Evolutionary conservation across 2,113 vertebrate species (phyloP).

Genomic region (Sebastes fasciatus): DNA sequence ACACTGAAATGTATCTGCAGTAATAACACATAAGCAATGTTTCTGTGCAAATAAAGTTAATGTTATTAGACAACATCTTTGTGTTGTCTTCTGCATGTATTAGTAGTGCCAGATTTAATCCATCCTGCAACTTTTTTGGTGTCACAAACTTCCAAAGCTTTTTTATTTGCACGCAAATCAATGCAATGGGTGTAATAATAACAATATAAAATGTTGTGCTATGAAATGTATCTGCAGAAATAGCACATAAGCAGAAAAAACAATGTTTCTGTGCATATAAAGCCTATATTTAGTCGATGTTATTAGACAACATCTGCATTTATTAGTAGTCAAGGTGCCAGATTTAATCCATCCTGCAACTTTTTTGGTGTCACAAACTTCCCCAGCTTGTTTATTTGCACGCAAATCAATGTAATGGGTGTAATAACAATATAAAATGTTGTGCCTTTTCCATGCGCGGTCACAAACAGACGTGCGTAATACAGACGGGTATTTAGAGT

Average conservation of each 20-base stretch:
- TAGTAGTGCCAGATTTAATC: constrained; percentile 31
- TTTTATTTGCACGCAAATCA: constrained; percentile 82
- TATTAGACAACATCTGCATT: no score
- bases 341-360: constrained; percentile 55
- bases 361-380: constrained; percentile 80
- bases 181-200: constrained; percentile 84
- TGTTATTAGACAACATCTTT: not conserved
- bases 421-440: constrained; percentile 86
- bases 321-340: constrained; percentile 16
- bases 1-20: not conserved
- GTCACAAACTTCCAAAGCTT: constrained; percentile 79
- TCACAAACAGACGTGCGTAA: constrained; percentile 85
- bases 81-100: not conserved
- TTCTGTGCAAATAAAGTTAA: not conserved
- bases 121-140: constrained; percentile 64
- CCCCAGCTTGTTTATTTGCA: constrained; percentile 77
- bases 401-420: constrained; percentile 84
- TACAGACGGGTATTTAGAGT: constrained; percentile 87
- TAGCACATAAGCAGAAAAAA: not conserved
- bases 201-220: constrained; percentile 83
- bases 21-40: not conserved
- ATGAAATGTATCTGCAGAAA: no score
- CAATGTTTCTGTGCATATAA: no score
- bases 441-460: constrained; percentile 71
- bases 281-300: no score